Evolutionary conservation across 2,888 invertebrate genomes (phyloP), one percentile per base, ranked within the genome.

Genomic region (Stratiomys singularior): DNA sequence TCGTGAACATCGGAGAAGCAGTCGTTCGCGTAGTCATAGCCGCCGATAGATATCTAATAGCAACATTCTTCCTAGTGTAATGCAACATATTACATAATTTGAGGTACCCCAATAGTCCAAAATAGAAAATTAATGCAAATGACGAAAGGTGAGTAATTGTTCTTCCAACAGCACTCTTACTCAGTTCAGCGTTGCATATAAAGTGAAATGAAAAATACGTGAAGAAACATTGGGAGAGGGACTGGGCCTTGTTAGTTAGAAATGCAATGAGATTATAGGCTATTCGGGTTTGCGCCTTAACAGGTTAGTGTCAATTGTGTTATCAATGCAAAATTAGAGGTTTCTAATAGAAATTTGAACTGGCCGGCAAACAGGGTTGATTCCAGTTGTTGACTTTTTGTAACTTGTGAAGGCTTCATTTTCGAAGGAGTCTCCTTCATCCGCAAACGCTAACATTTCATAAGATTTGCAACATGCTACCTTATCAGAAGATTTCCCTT

Each of bases 1-100:
- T 52, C 77, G 78, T 47, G 77, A 79, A 30, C 72, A 46, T 78
- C 84, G 83, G 80, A 85, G 83, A 64, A 83, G 85, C 78, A 84
- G 86, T 76, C 86, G 85, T 77, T 86, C 86, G 64, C 85, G 86
- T 13, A 86, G 86, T 78, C 86, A 84, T 76, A 86, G 86, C 79
- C 85, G 84, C 79, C 85, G 85, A 81, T 86, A 85, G 82, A 77
- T 71, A 77, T 0, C 47, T 47, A 64, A 56, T 37, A 3, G 18
- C 47, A 23, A 25, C 25, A 28, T 18, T 52, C 25, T 18, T 46
- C 56, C 27, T 64, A 78, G 25, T 28, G 21, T 28, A 47, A 28
- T 25, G 71, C 44, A 58, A 67, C 37, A 37, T 47, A 56, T 52
- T 52, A 52, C 58, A 46, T 67, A 76, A 78, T 77, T n/a, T 77